phyloP scores from a whole-genome alignment of 2,113 vertebrate species.

The Malurus elegans region DNA sequence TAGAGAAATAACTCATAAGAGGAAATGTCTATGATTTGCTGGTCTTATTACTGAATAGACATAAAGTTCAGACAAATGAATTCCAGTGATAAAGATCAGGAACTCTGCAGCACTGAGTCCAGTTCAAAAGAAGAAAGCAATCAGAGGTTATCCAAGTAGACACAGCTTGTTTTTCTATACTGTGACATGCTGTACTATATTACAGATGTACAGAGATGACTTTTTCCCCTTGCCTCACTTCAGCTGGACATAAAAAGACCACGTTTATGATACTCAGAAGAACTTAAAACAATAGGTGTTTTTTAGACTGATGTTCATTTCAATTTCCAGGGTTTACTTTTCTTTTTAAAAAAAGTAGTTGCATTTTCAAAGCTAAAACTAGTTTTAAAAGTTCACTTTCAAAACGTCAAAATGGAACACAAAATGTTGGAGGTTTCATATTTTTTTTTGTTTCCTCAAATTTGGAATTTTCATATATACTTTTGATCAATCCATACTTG shows the following conservation, averaged over 20 bases:
- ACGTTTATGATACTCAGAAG: neutral
- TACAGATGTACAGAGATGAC: neutral
- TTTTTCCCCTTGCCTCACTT: neutral
- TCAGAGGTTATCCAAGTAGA: neutral
- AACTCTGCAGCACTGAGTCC: neutral
- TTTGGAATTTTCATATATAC: neutral
- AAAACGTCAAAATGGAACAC: neutral
- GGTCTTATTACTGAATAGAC: neutral
- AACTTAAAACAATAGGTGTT: neutral
- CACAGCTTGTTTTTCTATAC: neutral
- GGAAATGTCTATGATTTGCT: neutral
- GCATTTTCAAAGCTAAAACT: neutral
- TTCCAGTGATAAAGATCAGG: neutral
- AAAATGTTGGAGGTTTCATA: rapidly evolving
- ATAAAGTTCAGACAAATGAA: neutral
- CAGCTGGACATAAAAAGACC: neutral
- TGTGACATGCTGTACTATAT: neutral
- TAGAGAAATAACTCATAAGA: neutral
- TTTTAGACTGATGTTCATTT: neutral
- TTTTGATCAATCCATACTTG: neutral
- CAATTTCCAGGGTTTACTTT: neutral
- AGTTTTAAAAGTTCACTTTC: neutral
- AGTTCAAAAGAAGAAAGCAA: neutral
- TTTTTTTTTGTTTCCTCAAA: neutral
- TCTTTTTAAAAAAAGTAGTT: neutral